A percentile compares a stretch with the other conserved stretches of the same genome.
phyloP scores from a whole-genome alignment of 1,140 invertebrate genomes.

The Penaeus vannamei region DNA sequence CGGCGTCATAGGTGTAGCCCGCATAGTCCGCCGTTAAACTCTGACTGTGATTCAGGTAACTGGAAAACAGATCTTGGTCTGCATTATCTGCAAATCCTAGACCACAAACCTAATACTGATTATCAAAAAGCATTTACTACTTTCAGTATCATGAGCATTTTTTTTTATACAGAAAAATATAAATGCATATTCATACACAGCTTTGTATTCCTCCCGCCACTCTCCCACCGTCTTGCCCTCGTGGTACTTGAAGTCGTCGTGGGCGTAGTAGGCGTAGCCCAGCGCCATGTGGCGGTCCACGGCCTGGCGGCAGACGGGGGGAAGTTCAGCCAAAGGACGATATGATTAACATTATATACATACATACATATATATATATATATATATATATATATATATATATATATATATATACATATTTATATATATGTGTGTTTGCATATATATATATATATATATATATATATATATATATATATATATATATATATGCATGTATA shows the following conservation, averaged over 20 bases:
- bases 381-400: no score
- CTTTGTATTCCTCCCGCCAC: slow-evolving; percentile 69
- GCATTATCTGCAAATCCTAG: background rate
- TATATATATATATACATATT: no score
- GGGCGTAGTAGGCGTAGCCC: slow-evolving; percentile 79
- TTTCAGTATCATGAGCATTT: no score
- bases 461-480: no score
- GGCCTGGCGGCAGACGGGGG: slow-evolving; percentile 73
- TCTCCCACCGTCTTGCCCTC: slow-evolving; percentile 73
- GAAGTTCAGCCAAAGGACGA: background rate
- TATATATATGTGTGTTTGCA: no score
- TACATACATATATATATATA: no score
- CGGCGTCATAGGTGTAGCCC: slow-evolving; percentile 86
- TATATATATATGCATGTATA: no score
- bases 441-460: no score
- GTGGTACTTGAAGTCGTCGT: slow-evolving; percentile 78
- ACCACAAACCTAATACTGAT: no score
- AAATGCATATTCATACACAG: background rate
- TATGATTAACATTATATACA: background rate
- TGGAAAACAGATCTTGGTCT: background rate
- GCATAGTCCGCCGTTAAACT: slow-evolving; percentile 76
- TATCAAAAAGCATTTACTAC: no score
- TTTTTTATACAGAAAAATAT: background rate
- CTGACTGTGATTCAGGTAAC: no score
- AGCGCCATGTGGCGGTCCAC: slow-evolving; percentile 84